Evolutionary conservation across 1,140 invertebrate genomes (phyloP).

Genomic region (Caenorhabditis inopinata): DNA sequence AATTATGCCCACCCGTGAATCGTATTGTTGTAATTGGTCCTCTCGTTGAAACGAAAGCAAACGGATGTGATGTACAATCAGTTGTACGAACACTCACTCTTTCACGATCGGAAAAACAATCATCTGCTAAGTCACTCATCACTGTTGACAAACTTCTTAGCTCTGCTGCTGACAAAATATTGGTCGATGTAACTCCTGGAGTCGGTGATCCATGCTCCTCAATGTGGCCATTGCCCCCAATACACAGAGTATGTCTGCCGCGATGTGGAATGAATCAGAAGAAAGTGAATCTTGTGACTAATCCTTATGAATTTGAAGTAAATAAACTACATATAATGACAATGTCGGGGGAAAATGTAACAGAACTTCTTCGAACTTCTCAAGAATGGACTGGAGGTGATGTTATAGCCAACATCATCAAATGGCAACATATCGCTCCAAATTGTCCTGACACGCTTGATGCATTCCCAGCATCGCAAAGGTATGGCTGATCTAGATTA

Average conservation of each 20-base stretch:
- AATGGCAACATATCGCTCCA: conserved; percentile 39
- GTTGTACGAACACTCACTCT: conserved; percentile 8
- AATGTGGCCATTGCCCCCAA: conserved; percentile 39
- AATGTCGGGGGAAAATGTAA: conserved; percentile 35
- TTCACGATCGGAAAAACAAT: neutral
- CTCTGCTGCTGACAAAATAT: too few relatives aligned
- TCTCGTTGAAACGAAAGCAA: neutral
- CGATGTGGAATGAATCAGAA: neutral
- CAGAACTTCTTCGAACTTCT: neutral
- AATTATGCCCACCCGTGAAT: neutral
- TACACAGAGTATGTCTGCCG: conserved; percentile 17
- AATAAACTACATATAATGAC: conserved; percentile 19
- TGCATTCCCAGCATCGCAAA: neutral
- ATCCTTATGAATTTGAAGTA: conserved; percentile 30
- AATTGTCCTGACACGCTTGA: conserved; percentile 34
- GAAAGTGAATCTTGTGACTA: conserved; percentile 37
- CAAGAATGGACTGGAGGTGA: neutral
- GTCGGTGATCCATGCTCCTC: conserved; percentile 22
- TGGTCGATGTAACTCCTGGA: conserved; percentile 30
- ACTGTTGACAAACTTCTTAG: neutral
- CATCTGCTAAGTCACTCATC: neutral
- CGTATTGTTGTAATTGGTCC: neutral
- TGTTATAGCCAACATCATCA: conserved; percentile 3
- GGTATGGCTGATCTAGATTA: neutral
- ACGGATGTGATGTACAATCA: conserved; percentile 11